phyloP scores from a whole-genome alignment of 1,140 invertebrate species.

The Eueides isabella region DNA sequence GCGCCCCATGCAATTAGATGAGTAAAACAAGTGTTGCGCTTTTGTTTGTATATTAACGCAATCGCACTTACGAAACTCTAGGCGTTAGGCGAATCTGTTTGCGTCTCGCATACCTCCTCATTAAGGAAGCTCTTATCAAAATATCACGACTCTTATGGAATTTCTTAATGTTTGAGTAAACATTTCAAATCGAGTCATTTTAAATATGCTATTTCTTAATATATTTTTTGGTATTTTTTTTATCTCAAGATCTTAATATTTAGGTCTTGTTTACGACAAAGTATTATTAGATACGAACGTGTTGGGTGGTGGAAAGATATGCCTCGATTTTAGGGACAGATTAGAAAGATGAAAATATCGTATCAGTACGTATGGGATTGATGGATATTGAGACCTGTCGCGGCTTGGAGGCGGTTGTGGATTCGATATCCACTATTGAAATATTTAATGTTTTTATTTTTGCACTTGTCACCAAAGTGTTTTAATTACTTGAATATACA shows the following conservation, averaged over 20 bases:
- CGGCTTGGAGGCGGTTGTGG: too few relatives aligned
- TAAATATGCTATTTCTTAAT: background rate
- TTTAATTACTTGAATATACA: too few relatives aligned
- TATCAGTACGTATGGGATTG: too few relatives aligned
- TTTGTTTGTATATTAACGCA: conserved; percentile 64
- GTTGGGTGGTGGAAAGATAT: background rate
- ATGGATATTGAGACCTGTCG: too few relatives aligned
- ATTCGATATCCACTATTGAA: too few relatives aligned
- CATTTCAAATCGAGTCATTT: background rate
- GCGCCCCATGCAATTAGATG: conserved; percentile 37
- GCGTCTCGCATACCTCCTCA: conserved; percentile 42
- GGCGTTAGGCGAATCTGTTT: conserved; percentile 53
- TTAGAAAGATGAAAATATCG: too few relatives aligned
- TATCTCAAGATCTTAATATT: background rate
- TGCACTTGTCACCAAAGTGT: too few relatives aligned
- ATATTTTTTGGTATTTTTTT: background rate
- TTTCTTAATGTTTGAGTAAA: background rate
- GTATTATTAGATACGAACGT: too few relatives aligned
- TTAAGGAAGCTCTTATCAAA: conserved; percentile 46
- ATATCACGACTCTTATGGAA: conserved; percentile 28
- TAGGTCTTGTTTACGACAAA: background rate
- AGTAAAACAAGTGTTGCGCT: conserved; percentile 48
- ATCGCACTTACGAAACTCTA: conserved; percentile 62
- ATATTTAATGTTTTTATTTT: too few relatives aligned
- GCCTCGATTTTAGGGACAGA: too few relatives aligned